A percentile compares a stretch with the other conserved stretches of the same genome.
phyloP scores from a whole-genome alignment of 2,888 invertebrate genomes.

The Oligia latruncula region DNA sequence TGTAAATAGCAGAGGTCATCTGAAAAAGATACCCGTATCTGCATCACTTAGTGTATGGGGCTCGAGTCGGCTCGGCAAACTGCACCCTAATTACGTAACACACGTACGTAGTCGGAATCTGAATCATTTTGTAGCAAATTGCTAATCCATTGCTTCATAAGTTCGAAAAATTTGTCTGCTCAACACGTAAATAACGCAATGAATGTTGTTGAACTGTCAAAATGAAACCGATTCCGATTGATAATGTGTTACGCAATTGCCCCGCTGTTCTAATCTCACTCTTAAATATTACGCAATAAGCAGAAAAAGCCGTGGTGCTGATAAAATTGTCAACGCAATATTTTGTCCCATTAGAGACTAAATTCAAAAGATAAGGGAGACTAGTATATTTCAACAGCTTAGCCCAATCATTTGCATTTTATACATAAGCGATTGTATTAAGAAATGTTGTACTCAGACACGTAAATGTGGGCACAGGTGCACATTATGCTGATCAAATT shows the following conservation, averaged over 20 bases:
- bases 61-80: background rate
- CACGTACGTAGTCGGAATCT: too few species aligned
- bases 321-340: background rate
- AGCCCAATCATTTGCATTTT: background rate
- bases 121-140: too few species aligned
- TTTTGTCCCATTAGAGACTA: background rate
- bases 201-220: too few species aligned
- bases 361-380: too few species aligned
- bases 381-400: background rate
- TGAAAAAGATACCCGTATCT: background rate
- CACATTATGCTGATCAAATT: constrained; percentile 25
- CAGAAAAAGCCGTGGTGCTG: too few species aligned
- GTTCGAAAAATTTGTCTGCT: too few species aligned
- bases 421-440: background rate
- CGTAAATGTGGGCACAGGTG: constrained; percentile 8
- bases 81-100: too few species aligned
- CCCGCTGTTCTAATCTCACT: background rate
- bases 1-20: background rate
- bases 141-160: too few species aligned
- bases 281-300: background rate
- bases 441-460: background rate
- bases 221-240: too few species aligned
- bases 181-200: too few species aligned
- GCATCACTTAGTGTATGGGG: background rate
- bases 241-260: too few species aligned